Conservation (phyloP, 2,888 invertebrate species). For the Autographa pulchrina region DNA sequence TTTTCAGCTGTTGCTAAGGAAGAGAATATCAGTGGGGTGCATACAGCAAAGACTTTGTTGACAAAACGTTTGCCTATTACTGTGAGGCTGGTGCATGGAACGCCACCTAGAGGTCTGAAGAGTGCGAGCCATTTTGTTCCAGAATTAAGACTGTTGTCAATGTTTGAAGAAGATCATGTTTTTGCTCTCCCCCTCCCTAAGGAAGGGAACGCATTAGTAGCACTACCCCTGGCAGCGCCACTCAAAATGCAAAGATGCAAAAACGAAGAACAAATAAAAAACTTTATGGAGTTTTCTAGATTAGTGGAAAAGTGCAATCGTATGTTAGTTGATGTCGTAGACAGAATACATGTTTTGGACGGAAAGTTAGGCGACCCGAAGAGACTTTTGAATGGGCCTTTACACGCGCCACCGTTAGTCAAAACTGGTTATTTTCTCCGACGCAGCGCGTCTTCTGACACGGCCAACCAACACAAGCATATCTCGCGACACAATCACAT, state of each 20-base stretch:
- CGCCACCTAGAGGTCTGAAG: slow-evolving; percentile 95
- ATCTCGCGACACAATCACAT: slow-evolving; percentile 87
- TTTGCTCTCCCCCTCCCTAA: slow-evolving; percentile 95
- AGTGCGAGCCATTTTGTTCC: slow-evolving; percentile 95
- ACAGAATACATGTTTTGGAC: slow-evolving; percentile 94
- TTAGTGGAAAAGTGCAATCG: slow-evolving; percentile 94
- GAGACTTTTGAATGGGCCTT: slow-evolving; percentile 81
- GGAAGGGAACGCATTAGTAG: slow-evolving; percentile 93
- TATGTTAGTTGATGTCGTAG: slow-evolving; percentile 93
- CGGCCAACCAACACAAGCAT: slow-evolving; percentile 90
- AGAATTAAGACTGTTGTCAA: slow-evolving; percentile 94
- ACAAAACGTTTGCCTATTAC: slow-evolving; percentile 97
- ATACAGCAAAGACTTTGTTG: slow-evolving; percentile 96
- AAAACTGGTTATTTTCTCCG: slow-evolving; percentile 93
- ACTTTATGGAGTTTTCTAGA: slow-evolving; percentile 93
- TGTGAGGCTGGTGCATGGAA: slow-evolving; percentile 97
- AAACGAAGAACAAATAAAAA: slow-evolving; percentile 94
- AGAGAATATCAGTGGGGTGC: slow-evolving; percentile 98
- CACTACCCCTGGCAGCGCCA: slow-evolving; percentile 95
- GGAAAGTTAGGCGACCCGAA: slow-evolving; percentile 93
- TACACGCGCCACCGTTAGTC: slow-evolving; percentile 83
- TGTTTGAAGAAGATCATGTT: slow-evolving; percentile 96
- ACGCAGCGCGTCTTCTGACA: slow-evolving; percentile 94
- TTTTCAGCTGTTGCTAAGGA: slow-evolving; percentile 98
- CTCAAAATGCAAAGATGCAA: slow-evolving; percentile 95